Base-by-base conservation (phyloP, 2,888 invertebrate species). In the Strigamia maritima region DNA sequence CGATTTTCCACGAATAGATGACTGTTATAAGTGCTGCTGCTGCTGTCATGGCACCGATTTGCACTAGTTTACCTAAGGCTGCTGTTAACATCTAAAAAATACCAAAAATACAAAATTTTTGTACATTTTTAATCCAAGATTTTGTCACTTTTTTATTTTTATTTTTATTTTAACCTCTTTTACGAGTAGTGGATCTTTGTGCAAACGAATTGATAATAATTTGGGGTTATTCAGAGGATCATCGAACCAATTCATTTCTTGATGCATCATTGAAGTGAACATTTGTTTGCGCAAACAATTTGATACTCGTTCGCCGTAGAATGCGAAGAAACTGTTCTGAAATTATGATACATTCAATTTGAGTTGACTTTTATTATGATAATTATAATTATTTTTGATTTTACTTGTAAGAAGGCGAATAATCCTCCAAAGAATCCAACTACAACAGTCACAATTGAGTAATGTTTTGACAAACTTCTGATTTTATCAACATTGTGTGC, bases 211-310 rank as follows among this genome's bases (percentile, higher is more conserved):
- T 10, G 22, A 77, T 24, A 77, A 19, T 19, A 22, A 12, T 60
- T 60, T 77, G 7, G 26, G 19, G 12, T 49, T 54, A 26, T 77
- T 77, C 7, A 10, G n/a, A 12, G 77, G 77, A 49, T 77, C 77
- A 7, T 77, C 77, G 54, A 77, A 77, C 77, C 77, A 77, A 77
- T 10, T 77, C 24, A 77, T 24, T 77, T 77, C 77, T 49, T 77
- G 77, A n/a, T 26, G 24, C 19, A 77, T 16, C n/a, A 77, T 54
- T 19, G 77, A n/a, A 16, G 16, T 8, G 24, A 77, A 77, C 28
- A 77, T 10, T 22, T 26, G 49, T 49, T 54, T 60, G 16, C 77
- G 19, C 12, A 77, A 12, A 6, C 24, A 10, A 26, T 77, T 77
- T 7, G 77, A 10, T 6, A 77, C 10, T 60, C 77, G 12, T 12